phyloP scores from a whole-genome alignment of 2,113 vertebrate genomes.

The Rhynchomys soricoides region DNA sequence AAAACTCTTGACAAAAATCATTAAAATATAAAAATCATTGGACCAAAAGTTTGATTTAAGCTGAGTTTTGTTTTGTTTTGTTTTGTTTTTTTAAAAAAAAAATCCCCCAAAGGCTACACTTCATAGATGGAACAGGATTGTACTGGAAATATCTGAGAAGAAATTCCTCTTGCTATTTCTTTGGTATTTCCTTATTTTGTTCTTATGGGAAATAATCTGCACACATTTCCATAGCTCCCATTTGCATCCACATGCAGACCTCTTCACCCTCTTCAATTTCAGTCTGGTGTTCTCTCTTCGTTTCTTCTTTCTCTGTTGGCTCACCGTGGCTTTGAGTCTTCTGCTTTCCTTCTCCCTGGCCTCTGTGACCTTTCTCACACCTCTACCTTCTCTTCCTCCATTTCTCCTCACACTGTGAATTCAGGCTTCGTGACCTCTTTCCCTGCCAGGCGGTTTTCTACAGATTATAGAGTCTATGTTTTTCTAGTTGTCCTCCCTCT shows the following conservation, averaged over 20 bases:
- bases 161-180: slow-evolving; percentile 54
- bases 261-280: not conserved
- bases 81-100: not conserved
- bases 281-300: not conserved
- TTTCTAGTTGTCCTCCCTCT: not conserved
- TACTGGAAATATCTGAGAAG: slow-evolving; percentile 58
- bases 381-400: not conserved
- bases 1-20: slow-evolving; percentile 1
- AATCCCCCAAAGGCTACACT: slow-evolving; percentile 17
- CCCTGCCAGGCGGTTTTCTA: not conserved
- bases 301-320: not conserved
- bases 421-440: not conserved
- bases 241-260: slow-evolving; percentile 15
- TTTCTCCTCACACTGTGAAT: accelerated
- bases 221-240: not conserved
- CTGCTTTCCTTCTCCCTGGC: not conserved
- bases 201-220: not conserved
- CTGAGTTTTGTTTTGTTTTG: too few relatives aligned
- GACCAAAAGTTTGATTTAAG: not conserved
- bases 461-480: not conserved
- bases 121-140: slow-evolving; percentile 10
- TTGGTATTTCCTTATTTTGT: slow-evolving; percentile 64
- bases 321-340: not conserved
- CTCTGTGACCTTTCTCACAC: not conserved
- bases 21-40: slow-evolving; percentile 16